Conservation (phyloP, 2,797 vertebrate species). For the Tolypeutes matacus region DNA sequence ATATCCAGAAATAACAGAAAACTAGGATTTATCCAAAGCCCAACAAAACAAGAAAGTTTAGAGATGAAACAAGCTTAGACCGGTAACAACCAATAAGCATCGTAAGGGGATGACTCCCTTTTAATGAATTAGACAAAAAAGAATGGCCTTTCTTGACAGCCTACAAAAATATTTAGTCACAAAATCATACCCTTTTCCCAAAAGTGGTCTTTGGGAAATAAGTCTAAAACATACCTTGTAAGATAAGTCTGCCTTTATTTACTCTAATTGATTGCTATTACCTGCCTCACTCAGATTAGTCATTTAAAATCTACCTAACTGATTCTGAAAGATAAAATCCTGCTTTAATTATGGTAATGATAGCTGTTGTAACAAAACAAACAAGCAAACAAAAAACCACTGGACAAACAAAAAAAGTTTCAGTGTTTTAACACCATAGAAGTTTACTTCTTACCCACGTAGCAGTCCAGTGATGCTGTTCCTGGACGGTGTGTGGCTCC, state of each 20-base stretch:
- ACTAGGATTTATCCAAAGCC: conserved; percentile 36
- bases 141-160: not conserved
- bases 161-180: conserved; percentile 35
- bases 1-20: conserved; percentile 69
- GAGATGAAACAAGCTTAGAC: not conserved
- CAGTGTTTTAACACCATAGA: not conserved
- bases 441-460: not conserved
- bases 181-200: conserved; percentile 40
- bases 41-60: not conserved
- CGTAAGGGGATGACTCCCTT: not conserved
- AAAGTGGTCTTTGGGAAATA: not conserved
- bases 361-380: not conserved
- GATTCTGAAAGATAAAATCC: not conserved
- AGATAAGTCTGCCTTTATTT: not conserved
- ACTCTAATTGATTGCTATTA: not conserved
- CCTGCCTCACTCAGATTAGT: not conserved
- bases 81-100: conserved; percentile 17
- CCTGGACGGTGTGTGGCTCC: not conserved
- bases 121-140: not conserved
- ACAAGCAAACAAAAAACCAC: too few species aligned
- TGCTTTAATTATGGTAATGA: not conserved
- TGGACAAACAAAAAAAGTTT: not conserved
- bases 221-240: not conserved
- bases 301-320: not conserved
- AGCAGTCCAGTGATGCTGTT: not conserved